Evolutionary conservation across 1,140 invertebrate species (phyloP), one percentile per base, ranked within the genome.

Genomic region (Cardiocondyla obscurior): DNA sequence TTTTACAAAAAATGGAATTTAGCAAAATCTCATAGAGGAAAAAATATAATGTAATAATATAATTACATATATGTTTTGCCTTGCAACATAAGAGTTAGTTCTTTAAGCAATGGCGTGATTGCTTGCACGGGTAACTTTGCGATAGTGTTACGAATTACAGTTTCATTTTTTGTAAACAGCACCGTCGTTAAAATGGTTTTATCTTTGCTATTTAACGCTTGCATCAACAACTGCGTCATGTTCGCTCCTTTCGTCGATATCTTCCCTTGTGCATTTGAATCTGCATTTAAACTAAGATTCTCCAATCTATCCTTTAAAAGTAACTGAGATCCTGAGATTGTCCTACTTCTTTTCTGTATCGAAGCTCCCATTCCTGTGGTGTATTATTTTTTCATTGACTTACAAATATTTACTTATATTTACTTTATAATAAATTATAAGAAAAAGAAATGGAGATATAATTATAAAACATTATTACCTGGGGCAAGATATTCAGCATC

Each of bases 161-260:
- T 93, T 88, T 95, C 94, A 82, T 96, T 95, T 49, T 93, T 94
- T 55, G 92, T 94, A 36, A 91, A 91, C 16, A 97, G 90, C 1
- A 96, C 96, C 14, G 91, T 95, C 19, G 92, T 91, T 3, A 97
- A 86, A 77, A 96, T 95, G 36, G 90, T 94, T 87, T 95, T 95
- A 90, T 98, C 96, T 89, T 97, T 96, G 86, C 97, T 97, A 84
- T 97, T 96, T 46, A 98, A 93, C 0, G 96, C 97, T 94, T 98
- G 96, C 64, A 97, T 94, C 1, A 98, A 90, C 30, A 97, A 93
- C 83, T 97, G 96, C 0, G 96, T 96, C 83, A 97, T 95, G 92
- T 97, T 97, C 67, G 93, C 95, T 83, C 95, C 95, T 79, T 96
- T 93, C 0, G 92, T 87, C 44, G 92, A 93, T 44, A 91, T 91